Evolutionary conservation across 1,140 invertebrate genomes (phyloP), one percentile per base, ranked within the genome.

Genomic region (Contarinia nasturtii): DNA sequence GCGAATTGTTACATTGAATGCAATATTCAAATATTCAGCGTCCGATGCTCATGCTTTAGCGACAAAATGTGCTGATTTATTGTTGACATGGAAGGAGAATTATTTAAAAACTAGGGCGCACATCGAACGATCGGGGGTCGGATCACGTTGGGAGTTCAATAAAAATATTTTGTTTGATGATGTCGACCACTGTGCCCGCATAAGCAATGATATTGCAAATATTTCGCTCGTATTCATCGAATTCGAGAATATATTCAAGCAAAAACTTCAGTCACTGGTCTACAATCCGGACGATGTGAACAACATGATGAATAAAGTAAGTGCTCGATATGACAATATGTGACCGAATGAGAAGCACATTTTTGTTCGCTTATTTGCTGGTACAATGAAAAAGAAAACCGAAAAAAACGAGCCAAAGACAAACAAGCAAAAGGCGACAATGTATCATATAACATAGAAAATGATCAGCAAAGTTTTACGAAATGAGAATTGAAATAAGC

Each of bases 131-230:
- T 81, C 80, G 1, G 83, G 82, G 1, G 82, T 83, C 53, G 84
- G 82, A 3, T 72, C 74, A 10, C 71, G 88, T 14, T 93, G 89
- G 90, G 89, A 94, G 62, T 93, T 94, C 63, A 82, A 91, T 55
- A 76, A 80, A 50, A 75, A 72, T 10, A 71, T 72, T 41, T 65
- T 93, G 2, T 93, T 93, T 60, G 77, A 77, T 8, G 71, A 77
- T 44, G 86, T 86, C 0, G 85, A 92, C 57, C 88, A 92, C 55
- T 80, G 89, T 51, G 75, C 75, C 12, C 67, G 67, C 11, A 83
- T 92, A n/a, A 83, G 82, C 52, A 66, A 73, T 19, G 80, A 91
- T 59, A 67, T 92, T 17, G 68, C 77, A 34, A 72, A 81, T 54
- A 74, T 90, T 47, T 76, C 79, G 11, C 71, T 79, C 74, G 74